Evolutionary conservation across 2,797 vertebrate species (phyloP), one percentile per base, ranked within the genome.

Genomic region (Phalanger gymnotis): DNA sequence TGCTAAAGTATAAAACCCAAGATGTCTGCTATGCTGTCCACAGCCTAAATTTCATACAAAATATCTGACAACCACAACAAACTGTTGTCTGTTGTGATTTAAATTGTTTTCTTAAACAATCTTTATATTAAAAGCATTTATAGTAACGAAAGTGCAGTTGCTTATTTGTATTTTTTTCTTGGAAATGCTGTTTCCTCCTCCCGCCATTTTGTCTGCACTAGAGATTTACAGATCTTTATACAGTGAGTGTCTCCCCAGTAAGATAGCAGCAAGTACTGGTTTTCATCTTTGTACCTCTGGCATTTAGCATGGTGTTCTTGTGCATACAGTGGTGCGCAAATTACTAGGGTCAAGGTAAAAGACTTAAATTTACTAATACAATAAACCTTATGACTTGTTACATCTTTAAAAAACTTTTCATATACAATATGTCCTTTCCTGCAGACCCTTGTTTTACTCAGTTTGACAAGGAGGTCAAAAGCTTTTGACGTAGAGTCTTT

Each of bases 61-160:
- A 95, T 89, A 54, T 40, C 56, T 95, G 57, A 73, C 55, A 93
- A 61, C 40, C 54, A 94, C 52, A 14, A 51, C 0, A 1, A 54
- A 66, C 34, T 92, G 93, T 47, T 96, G 47, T 93, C 96, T 61
- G 51, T 54, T 91, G 30, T 90, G 47, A 66, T 95, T 94, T 93
- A 95, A 93, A 92, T 92, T 94, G 25, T 92, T 73, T 96, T 95
- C 90, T 97, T 93, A 89, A 95, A 95, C 56, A 73, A 61, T 57
- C 31, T 96, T 93, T 94, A 87, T 93, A n/a, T 92, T 56, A 56
- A 73, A 89, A 90, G 87, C n/a, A 4, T 96, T 94, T 92, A 56
- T 94, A 47, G 90, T 56, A 54, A 55, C 56, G 94, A 31, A 91
- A 54, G 89, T 92, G 89, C 73, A 94, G 93, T n/a, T 91, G 94